These are phyloP conservation scores for Miichthys miiuy DNA, from an alignment of 2,797 vertebrate genomes.

Conservation along the genomic window DNA sequence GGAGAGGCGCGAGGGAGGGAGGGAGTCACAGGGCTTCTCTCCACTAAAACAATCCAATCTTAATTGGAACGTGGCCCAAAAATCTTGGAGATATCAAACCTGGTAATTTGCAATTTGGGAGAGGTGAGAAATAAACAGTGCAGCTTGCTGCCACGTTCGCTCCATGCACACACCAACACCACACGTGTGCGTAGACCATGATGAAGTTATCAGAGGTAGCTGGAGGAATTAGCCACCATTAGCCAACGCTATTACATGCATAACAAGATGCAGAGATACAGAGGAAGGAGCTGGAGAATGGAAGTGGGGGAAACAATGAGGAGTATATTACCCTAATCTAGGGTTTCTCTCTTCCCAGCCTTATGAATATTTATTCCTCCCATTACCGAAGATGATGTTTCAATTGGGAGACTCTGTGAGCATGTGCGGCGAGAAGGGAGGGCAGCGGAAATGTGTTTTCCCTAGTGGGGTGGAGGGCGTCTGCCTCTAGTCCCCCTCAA, in stretches of 20 bases:
- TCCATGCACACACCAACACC: constrained; percentile 3
- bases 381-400: constrained; percentile 78
- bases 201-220: constrained; percentile 72
- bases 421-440: constrained; percentile 49
- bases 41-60: constrained; percentile 64
- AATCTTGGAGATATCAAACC: constrained; percentile 63
- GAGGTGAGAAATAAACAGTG: constrained; percentile 57
- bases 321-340: constrained; percentile 75
- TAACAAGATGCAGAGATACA: constrained; percentile 71
- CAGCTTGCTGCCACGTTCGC: constrained; percentile 17
- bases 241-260: constrained; percentile 61
- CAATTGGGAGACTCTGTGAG: constrained; percentile 70
- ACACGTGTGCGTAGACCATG: constrained; percentile 22
- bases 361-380: constrained; percentile 83
- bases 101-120: constrained; percentile 67
- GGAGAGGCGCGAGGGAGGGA: constrained; percentile 11
- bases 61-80: constrained; percentile 68
- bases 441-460: constrained; percentile 31
- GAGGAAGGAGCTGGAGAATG: constrained; percentile 39
- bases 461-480: constrained; percentile 23
- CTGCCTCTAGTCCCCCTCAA: constrained; percentile 38
- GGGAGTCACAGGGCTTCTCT: constrained; percentile 42
- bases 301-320: constrained; percentile 64
- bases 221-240: constrained; percentile 70
- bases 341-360: constrained; percentile 66